Percentiles rank a stretch among this genome's conserved stretches.
Evolutionary conservation across 2,797 vertebrate genomes (phyloP).

Genomic region (Petrocephalus schoutedeni): DNA sequence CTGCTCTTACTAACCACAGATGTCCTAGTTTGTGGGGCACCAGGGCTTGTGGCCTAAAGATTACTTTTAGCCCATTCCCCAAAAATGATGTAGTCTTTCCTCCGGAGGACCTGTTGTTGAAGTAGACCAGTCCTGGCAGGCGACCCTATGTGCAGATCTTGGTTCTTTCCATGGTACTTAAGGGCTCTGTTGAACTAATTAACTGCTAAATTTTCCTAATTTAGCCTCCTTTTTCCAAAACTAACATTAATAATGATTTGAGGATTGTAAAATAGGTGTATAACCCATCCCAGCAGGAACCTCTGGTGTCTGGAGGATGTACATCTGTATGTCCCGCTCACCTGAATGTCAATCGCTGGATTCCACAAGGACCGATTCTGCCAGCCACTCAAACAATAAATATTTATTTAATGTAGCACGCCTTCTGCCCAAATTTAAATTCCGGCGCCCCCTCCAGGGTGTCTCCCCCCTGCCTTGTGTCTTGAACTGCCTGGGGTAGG

Average conservation of each 20-base stretch:
- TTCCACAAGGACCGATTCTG: neutral
- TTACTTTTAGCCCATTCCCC: neutral
- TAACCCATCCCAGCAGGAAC: neutral
- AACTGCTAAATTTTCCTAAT: neutral
- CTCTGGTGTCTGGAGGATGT: neutral
- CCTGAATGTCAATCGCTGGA: neutral
- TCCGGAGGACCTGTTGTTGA: neutral
- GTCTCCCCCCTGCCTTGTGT: neutral
- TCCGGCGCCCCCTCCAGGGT: neutral
- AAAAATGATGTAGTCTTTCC: neutral
- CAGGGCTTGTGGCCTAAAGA: neutral
- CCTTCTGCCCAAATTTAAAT: neutral
- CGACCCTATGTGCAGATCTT: neutral
- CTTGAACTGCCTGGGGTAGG: slow-evolving; percentile 5
- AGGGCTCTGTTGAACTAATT: slow-evolving; percentile 10
- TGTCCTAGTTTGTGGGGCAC: neutral
- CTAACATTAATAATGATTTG: neutral
- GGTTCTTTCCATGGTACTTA: neutral
- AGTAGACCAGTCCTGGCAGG: neutral
- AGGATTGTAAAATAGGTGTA: neutral
- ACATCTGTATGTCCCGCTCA: neutral
- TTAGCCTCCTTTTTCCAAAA: neutral
- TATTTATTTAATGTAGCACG: neutral
- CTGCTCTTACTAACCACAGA: neutral
- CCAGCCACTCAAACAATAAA: neutral